These are phyloP conservation scores for Dendrolimus kikuchii DNA, from an alignment of 1,140 invertebrate species.

Conservation along the genomic window DNA sequence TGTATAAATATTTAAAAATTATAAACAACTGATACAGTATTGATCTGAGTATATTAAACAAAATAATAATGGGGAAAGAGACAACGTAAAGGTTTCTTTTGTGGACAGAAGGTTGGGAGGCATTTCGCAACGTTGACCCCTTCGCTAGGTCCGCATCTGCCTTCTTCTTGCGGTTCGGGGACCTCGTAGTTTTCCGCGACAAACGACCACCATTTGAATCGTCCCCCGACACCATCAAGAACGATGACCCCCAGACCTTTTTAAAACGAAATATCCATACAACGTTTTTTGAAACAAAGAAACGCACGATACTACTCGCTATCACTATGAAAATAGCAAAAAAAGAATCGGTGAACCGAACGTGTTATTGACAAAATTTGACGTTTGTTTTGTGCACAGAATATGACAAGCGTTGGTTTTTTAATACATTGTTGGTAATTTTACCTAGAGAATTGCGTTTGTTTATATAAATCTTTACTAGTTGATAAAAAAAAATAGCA, in stretches of 20 bases:
- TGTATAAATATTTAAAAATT: slow-evolving; percentile 87
- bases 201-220: slow-evolving; percentile 72
- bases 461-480: no score
- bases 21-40: slow-evolving; percentile 88
- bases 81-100: slow-evolving; percentile 89
- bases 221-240: slow-evolving; percentile 72
- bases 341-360: slow-evolving; percentile 32
- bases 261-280: slow-evolving; percentile 58
- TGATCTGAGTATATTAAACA: slow-evolving; percentile 86
- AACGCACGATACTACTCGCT: slow-evolving; percentile 49
- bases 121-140: slow-evolving; percentile 68
- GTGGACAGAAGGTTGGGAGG: slow-evolving; percentile 80
- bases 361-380: slow-evolving; percentile 53
- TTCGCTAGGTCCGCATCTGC: slow-evolving; percentile 70
- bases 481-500: no score
- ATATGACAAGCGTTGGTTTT: no score
- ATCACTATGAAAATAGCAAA: slow-evolving; percentile 46
- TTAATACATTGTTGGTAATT: no score
- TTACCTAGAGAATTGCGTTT: no score
- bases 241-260: slow-evolving; percentile 46
- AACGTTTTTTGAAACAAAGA: slow-evolving; percentile 47
- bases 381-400: slow-evolving; percentile 17
- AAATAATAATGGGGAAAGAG: slow-evolving; percentile 87
- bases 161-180: slow-evolving; percentile 69
- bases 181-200: slow-evolving; percentile 68